phyloP scores from a whole-genome alignment of 2,113 vertebrate genomes.

The Steatornis caripensis region DNA sequence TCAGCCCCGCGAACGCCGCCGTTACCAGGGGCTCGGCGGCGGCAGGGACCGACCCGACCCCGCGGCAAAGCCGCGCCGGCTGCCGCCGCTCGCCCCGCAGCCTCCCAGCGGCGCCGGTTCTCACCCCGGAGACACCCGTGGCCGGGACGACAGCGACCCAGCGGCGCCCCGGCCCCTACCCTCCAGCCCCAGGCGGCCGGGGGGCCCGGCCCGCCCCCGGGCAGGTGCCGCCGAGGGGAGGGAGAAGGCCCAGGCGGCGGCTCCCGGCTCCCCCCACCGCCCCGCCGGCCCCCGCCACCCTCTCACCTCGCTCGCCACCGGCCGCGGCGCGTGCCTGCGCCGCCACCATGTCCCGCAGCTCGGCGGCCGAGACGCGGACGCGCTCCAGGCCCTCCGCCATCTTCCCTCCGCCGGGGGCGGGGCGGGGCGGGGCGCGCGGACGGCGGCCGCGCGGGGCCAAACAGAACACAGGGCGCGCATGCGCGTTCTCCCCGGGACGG shows the following conservation, averaged over 20 bases:
- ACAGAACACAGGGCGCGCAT: background rate
- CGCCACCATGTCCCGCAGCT: constrained; percentile 82
- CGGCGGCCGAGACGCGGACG: constrained; percentile 91
- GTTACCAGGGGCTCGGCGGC: background rate
- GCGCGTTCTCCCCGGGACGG: background rate
- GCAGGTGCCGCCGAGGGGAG: background rate
- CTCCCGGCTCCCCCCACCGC: background rate
- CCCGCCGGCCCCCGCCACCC: background rate
- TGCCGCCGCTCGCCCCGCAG: background rate
- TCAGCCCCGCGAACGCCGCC: background rate
- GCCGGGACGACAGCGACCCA: background rate
- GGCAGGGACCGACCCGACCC: no score
- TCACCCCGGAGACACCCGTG: background rate
- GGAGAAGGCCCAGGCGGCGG: background rate
- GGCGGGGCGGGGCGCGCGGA: background rate
- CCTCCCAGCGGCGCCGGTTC: background rate
- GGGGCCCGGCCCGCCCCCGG: background rate
- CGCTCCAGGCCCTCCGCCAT: constrained; percentile 77
- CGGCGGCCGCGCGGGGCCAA: constrained; percentile 37
- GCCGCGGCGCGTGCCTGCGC: constrained; percentile 40
- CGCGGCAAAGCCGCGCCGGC: background rate
- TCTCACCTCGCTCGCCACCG: constrained; percentile 51
- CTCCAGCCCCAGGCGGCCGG: no score
- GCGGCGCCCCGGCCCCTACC: background rate
- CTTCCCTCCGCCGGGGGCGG: background rate